Evolutionary conservation across 1,140 invertebrate species (phyloP).

Genomic region (Diuraphis noxia): DNA sequence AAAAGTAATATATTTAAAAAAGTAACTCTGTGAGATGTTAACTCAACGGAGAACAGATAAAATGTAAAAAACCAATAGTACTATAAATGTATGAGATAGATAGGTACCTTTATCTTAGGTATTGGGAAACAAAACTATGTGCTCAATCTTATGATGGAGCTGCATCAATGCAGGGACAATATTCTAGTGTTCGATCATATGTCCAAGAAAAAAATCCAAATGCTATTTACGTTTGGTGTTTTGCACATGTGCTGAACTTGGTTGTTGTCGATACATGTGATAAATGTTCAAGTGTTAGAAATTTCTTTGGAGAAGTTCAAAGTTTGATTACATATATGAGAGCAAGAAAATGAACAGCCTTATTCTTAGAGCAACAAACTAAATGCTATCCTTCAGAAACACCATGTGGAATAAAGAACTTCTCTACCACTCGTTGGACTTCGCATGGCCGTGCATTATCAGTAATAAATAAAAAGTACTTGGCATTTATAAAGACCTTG

Average conservation of each 20-base stretch:
- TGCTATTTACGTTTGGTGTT: not conserved
- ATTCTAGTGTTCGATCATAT: conserved; percentile 7
- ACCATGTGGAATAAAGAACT: not conserved
- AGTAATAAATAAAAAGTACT: not conserved
- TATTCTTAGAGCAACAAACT: not conserved
- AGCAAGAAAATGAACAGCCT: not conserved
- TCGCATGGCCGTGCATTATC: not conserved
- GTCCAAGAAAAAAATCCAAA: not conserved
- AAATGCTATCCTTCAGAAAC: not conserved
- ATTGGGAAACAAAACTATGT: conserved; percentile 38
- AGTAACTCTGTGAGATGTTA: too few species aligned
- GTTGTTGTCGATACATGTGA: not conserved
- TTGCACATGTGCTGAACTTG: conserved; percentile 3
- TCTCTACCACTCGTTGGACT: conserved; percentile 1
- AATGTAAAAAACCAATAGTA: too few species aligned
- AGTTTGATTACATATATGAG: not conserved
- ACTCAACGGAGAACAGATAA: too few species aligned
- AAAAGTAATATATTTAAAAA: too few species aligned
- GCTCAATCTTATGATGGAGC: conserved; percentile 56
- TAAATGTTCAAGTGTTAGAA: not conserved
- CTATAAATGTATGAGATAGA: too few species aligned
- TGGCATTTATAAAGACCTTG: not conserved
- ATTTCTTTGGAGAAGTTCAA: not conserved
- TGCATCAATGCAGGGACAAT: conserved; percentile 48
- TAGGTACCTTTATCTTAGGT: too few species aligned